Conservation (phyloP, 2,113 vertebrate genomes). For the Festucalex cinctus region DNA sequence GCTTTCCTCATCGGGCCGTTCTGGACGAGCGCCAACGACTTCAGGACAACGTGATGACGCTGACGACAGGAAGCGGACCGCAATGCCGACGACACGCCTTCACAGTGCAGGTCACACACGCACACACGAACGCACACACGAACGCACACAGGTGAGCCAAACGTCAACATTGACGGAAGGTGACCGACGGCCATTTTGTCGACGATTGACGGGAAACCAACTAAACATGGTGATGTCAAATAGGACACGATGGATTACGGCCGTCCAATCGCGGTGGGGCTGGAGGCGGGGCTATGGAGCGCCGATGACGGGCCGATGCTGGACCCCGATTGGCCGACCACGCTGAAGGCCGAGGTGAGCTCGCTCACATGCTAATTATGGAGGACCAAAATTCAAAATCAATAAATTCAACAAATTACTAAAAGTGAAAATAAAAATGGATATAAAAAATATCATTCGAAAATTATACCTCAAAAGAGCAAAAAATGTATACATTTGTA, state of each 20-base stretch:
- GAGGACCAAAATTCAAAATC: too few species aligned
- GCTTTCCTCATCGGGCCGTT: slow-evolving; percentile 79
- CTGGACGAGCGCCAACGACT: slow-evolving; percentile 76
- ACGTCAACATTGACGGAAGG: too few species aligned
- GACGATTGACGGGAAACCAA: too few species aligned
- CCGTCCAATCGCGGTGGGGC: slow-evolving; percentile 79
- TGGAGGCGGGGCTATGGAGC: slow-evolving; percentile 75
- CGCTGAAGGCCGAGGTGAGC: slow-evolving; percentile 76
- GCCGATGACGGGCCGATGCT: slow-evolving; percentile 77
- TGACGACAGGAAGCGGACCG: slow-evolving; percentile 44
- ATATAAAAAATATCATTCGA: too few species aligned
- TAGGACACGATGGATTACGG: slow-evolving; percentile 90
- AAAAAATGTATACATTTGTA: too few species aligned
- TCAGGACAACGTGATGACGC: slow-evolving; percentile 49
- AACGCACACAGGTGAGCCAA: background rate
- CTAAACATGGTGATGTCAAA: background rate
- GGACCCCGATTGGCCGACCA: slow-evolving; percentile 83
- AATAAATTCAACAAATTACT: too few species aligned
- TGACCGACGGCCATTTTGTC: too few species aligned
- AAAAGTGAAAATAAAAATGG: too few species aligned
- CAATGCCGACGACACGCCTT: slow-evolving; percentile 79
- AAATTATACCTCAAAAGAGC: too few species aligned
- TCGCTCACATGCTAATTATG: too few species aligned
- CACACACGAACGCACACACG: background rate
- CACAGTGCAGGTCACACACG: slow-evolving; percentile 79